phyloP scores from a whole-genome alignment of 2,113 vertebrate genomes.

The Gopherus evgoodei region DNA sequence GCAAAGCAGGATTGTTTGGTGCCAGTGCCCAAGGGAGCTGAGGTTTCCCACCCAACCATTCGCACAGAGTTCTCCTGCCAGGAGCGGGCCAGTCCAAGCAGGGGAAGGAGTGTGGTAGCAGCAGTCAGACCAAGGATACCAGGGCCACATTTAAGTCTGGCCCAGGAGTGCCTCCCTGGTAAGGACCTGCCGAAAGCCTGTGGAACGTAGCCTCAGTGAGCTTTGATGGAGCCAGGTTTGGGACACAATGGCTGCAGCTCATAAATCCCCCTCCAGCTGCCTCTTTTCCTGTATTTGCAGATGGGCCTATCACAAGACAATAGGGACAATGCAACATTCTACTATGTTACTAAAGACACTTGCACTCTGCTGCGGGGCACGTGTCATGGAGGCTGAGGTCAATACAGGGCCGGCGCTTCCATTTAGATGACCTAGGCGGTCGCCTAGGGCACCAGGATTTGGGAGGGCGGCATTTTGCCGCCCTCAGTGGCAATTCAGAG shows the following conservation, averaged over 20 bases:
- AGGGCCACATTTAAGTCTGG: neutral
- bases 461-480: too few species aligned
- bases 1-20: neutral
- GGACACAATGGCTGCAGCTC: neutral
- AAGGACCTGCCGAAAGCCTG: neutral
- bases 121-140: neutral
- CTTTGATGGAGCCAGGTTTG: neutral
- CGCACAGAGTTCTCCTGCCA: neutral
- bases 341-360: accelerated
- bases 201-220: neutral
- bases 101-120: neutral
- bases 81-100: neutral
- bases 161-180: neutral
- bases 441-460: too few species aligned
- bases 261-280: neutral
- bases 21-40: neutral
- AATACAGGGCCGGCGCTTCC: too few species aligned
- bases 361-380: accelerated
- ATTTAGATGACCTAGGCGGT: too few species aligned
- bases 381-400: accelerated
- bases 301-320: too few species aligned
- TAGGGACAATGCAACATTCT: neutral
- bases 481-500: too few species aligned
- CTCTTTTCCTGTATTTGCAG: neutral
- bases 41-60: neutral